A percentile compares a stretch with the other conserved stretches of the same genome.
Evolutionary conservation across 1,140 invertebrate species (phyloP).

Genomic region (Lepidurus couesii): DNA sequence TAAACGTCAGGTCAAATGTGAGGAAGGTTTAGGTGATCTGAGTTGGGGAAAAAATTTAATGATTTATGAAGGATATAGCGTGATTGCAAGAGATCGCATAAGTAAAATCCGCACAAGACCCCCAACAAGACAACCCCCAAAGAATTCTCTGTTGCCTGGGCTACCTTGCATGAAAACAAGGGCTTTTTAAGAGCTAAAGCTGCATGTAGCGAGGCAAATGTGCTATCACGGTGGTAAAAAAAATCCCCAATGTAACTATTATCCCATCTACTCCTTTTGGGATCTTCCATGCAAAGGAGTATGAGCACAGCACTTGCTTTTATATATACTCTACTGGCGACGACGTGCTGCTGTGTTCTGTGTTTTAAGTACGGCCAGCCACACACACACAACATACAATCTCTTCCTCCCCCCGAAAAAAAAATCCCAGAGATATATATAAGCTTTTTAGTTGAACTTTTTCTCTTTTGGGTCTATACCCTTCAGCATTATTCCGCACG

Average conservation of each 20-base stretch:
- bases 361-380: background rate
- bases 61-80: constrained; percentile 13
- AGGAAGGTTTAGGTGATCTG: background rate
- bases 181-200: background rate
- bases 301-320: background rate
- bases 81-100: constrained; percentile 22
- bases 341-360: constrained; percentile 13
- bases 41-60: background rate
- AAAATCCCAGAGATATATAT: no score
- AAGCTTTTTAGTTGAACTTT: background rate
- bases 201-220: constrained; percentile 6
- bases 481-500: background rate
- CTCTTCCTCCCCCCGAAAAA: background rate
- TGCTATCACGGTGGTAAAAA: background rate
- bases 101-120: background rate
- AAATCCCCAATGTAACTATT: constrained; percentile 5
- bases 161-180: background rate
- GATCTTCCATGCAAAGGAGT: background rate
- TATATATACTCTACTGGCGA: constrained; percentile 13
- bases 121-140: background rate
- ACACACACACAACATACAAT: background rate
- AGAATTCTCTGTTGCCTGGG: background rate
- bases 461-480: background rate
- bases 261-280: background rate
- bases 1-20: background rate